Evolutionary conservation across 2,113 vertebrate genomes (phyloP).

Genomic region (Origma solitaria): DNA sequence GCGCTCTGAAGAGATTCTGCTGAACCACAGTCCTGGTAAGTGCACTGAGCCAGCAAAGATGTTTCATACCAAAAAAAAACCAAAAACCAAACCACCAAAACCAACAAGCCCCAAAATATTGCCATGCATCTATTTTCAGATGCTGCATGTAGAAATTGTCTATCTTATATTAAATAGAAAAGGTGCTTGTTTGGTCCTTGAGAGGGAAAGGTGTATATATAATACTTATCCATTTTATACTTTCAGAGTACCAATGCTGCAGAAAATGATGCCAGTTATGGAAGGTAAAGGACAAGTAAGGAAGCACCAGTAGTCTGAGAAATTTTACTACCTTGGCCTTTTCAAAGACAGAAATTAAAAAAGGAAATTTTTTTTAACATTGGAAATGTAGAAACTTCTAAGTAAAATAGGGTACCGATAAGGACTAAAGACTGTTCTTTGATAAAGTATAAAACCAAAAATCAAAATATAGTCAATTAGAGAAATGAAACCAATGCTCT

Average conservation of each 20-base stretch:
- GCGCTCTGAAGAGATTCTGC: background rate
- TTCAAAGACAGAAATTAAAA: background rate
- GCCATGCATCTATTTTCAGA: background rate
- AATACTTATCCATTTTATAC: background rate
- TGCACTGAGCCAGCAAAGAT: background rate
- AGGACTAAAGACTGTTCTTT: background rate
- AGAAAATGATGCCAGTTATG: background rate
- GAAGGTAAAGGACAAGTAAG: background rate
- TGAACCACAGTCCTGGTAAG: background rate
- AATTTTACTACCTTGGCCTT: background rate
- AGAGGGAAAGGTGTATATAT: background rate
- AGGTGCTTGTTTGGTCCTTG: accelerated
- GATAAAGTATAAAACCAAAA: background rate
- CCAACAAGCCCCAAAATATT: background rate
- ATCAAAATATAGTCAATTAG: background rate
- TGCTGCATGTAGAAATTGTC: background rate
- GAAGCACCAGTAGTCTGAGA: background rate
- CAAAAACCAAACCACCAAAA: background rate
- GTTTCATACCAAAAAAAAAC: background rate
- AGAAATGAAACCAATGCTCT: background rate
- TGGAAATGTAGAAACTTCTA: background rate
- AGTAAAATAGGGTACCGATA: background rate
- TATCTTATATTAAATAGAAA: background rate
- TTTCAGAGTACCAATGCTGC: background rate
- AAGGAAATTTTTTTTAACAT: background rate